These are phyloP conservation scores for Muscicapa striata DNA, from an alignment of 2,797 vertebrate species.

Conservation along the genomic window DNA sequence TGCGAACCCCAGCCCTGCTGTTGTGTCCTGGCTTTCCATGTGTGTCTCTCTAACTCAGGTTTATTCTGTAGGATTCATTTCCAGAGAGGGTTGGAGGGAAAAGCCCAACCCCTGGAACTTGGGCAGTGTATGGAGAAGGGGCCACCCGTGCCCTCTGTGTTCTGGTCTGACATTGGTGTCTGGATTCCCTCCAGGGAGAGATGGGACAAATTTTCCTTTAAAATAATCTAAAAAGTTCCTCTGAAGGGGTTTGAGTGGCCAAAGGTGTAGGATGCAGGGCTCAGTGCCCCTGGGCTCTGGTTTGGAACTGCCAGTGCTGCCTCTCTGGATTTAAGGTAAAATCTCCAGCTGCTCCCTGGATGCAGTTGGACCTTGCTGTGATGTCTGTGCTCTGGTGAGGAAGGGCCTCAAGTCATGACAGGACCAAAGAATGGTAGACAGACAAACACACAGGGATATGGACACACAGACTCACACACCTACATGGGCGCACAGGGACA, in stretches of 20 bases:
- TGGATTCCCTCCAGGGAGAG: not conserved
- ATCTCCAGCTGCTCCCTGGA: not conserved
- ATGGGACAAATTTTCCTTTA: not conserved
- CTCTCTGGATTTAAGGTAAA: not conserved
- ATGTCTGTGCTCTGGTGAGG: not conserved
- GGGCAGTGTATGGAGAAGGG: not conserved
- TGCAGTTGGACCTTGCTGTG: not conserved
- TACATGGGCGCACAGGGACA: not conserved
- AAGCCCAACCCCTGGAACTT: not conserved
- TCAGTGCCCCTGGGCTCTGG: accelerated
- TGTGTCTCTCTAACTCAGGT: accelerated
- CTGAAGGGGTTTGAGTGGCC: not conserved
- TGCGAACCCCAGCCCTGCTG: accelerated
- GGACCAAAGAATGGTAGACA: not conserved
- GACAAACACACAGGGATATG: not conserved
- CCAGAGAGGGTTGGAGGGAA: not conserved
- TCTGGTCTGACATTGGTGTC: not conserved
- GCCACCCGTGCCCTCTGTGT: accelerated
- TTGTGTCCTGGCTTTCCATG: not conserved
- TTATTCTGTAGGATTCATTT: not conserved
- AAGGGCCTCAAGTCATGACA: not conserved
- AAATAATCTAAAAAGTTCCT: not conserved
- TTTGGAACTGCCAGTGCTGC: not conserved
- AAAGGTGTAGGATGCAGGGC: not conserved
- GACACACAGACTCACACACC: not conserved